These are phyloP conservation scores for Anarhynchus alexandrinus DNA, from an alignment of 2,113 vertebrate genomes.

Conservation along the genomic window DNA sequence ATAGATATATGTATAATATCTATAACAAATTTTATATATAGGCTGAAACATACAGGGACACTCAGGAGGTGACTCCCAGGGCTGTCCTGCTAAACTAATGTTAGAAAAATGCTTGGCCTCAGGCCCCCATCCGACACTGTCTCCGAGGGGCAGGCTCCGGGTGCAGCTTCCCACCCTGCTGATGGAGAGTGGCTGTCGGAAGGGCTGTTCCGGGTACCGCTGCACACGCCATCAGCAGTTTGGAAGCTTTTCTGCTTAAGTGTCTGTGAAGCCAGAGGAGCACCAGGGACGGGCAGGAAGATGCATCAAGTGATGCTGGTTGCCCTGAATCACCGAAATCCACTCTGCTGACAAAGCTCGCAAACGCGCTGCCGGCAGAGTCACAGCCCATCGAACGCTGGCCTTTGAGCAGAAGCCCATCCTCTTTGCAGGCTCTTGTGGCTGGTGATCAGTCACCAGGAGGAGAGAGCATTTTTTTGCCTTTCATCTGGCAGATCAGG, in stretches of 20 bases:
- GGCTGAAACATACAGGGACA: background rate
- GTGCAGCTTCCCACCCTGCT: background rate
- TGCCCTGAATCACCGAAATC: background rate
- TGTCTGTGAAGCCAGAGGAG: background rate
- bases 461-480: background rate
- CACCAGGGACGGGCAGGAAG: background rate
- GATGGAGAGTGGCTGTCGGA: accelerated
- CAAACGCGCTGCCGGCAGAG: too few species aligned
- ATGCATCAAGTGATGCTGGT: accelerated
- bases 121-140: too few species aligned
- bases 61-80: background rate
- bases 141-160: too few species aligned
- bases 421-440: background rate
- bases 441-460: background rate
- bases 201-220: background rate
- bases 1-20: background rate
- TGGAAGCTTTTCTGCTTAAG: too few species aligned
- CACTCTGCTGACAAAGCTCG: background rate
- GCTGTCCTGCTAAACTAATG: background rate
- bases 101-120: too few species aligned
- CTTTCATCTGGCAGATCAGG: background rate
- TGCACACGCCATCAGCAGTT: accelerated
- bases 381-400: accelerated
- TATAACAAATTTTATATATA: too few species aligned
- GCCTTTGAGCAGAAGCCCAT: background rate